These are phyloP conservation scores for Drosophila lowei DNA, from an alignment of 1,140 invertebrate species.

Conservation along the genomic window DNA sequence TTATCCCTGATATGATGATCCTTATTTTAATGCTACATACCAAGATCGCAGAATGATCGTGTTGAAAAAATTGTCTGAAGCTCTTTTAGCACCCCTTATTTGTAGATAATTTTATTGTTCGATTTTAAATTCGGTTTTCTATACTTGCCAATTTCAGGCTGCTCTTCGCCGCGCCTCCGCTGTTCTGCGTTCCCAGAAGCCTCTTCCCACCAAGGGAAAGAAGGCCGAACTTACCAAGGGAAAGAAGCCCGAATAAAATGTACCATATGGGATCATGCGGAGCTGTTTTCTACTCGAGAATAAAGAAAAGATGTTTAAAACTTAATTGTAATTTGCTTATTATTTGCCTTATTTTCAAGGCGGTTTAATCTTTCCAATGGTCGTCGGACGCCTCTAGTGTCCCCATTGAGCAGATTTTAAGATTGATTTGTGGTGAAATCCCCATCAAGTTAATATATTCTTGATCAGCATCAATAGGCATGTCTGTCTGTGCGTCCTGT, in stretches of 20 bases:
- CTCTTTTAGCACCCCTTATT: background rate
- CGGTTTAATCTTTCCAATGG: too few species aligned
- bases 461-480: too few species aligned
- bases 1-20: slow-evolving; percentile 54
- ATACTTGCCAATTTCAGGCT: slow-evolving; percentile 49
- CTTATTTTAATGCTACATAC: slow-evolving; percentile 71
- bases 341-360: too few species aligned
- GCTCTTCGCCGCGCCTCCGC: slow-evolving; percentile 86
- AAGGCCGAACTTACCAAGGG: slow-evolving; percentile 85
- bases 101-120: background rate
- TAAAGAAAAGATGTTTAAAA: slow-evolving; percentile 72
- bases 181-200: slow-evolving; percentile 94
- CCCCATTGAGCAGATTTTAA: too few species aligned
- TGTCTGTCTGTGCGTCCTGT: too few species aligned
- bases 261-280: slow-evolving; percentile 55
- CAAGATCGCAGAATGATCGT: slow-evolving; percentile 83
- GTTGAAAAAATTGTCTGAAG: slow-evolving; percentile 75
- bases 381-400: too few species aligned
- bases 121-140: slow-evolving; percentile 6
- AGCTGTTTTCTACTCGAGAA: slow-evolving; percentile 76
- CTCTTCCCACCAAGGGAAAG: slow-evolving; percentile 90
- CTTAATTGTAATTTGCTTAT: slow-evolving; percentile 5
- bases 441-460: too few species aligned
- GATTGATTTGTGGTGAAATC: too few species aligned
- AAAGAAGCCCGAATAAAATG: slow-evolving; percentile 66